Conservation (phyloP, 2,113 vertebrate species). For the Columba janthina region DNA sequence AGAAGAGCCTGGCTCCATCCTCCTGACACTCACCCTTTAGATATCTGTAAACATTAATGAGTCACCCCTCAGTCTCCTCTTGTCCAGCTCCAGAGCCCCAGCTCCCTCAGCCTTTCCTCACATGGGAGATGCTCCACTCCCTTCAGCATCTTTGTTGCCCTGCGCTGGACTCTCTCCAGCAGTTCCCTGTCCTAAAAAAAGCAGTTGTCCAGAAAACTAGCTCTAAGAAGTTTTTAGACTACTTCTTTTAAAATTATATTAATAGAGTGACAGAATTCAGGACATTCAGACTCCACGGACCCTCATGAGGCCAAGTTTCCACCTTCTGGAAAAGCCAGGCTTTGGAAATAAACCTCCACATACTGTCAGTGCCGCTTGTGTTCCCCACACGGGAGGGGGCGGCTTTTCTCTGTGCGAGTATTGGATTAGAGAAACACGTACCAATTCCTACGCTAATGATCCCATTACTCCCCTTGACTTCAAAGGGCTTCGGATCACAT, state of each 20-base stretch:
- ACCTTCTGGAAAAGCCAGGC: neutral
- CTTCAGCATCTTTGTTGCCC: too few relatives aligned
- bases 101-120: too few relatives aligned
- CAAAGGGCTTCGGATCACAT: slow-evolving; percentile 31
- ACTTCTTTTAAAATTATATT: neutral
- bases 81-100: too few relatives aligned
- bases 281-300: neutral
- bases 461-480: slow-evolving; percentile 22
- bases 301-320: neutral
- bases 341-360: neutral
- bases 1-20: too few relatives aligned
- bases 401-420: neutral
- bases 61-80: too few relatives aligned
- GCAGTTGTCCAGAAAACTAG: neutral
- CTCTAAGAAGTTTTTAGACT: neutral
- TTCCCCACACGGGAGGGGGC: neutral
- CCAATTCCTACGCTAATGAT: slow-evolving; percentile 50
- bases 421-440: neutral
- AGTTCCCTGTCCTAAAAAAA: too few relatives aligned
- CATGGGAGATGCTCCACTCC: too few relatives aligned
- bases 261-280: neutral
- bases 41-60: too few relatives aligned
- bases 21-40: too few relatives aligned
- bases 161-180: too few relatives aligned
- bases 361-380: fast-evolving